Percentiles rank a stretch among this genome's conserved stretches.
phyloP scores from a whole-genome alignment of 2,113 vertebrate genomes.

The Monarcha castaneiventris region DNA sequence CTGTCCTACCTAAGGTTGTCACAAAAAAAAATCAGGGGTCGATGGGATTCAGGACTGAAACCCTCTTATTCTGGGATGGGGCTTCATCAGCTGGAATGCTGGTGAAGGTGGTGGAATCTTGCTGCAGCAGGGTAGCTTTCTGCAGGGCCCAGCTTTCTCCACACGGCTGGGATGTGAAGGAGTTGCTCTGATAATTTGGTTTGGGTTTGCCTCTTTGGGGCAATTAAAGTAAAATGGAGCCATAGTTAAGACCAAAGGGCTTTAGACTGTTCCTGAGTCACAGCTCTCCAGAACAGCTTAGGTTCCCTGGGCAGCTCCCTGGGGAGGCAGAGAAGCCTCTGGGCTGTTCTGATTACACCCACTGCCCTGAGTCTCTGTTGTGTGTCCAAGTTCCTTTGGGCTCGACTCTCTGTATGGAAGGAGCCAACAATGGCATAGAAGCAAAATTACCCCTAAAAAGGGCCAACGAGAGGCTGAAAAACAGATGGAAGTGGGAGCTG shows the following conservation, averaged over 20 bases:
- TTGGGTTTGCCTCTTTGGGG: background rate
- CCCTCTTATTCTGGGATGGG: background rate
- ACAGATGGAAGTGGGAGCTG: background rate
- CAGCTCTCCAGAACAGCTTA: background rate
- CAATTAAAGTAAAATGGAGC: background rate
- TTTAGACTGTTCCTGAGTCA: background rate
- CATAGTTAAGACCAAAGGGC: background rate
- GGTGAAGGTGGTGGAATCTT: background rate
- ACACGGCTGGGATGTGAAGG: rapidly evolving
- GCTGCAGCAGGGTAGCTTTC: background rate
- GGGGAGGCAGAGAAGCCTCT: background rate
- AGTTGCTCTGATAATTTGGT: background rate
- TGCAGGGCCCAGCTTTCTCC: background rate
- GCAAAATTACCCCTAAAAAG: background rate
- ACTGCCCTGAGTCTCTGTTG: background rate
- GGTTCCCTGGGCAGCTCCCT: background rate
- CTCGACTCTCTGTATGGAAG: rapidly evolving
- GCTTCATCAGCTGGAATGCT: background rate
- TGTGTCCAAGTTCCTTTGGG: background rate
- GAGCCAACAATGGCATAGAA: background rate
- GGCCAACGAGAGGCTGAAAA: background rate
- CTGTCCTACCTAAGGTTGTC: background rate
- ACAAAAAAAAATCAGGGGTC: background rate
- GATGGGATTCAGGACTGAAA: background rate
- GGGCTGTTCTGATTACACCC: too few relatives aligned